Percentiles rank a stretch among this genome's conserved stretches.
Conservation (phyloP, 1,140 invertebrate species). For the Capitella teleta region DNA sequence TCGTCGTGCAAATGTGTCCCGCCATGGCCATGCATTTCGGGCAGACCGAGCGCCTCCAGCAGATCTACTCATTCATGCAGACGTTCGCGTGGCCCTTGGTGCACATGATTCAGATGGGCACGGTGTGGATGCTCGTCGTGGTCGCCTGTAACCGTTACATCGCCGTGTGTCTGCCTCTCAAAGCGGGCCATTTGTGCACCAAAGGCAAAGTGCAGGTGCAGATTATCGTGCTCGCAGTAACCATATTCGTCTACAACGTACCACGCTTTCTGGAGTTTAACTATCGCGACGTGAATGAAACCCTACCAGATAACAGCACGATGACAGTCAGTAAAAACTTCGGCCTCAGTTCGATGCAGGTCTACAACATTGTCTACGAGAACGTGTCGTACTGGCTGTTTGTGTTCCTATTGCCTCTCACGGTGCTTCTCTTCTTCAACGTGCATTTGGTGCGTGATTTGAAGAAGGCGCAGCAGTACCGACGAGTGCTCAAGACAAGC, state of each 20-base stretch:
- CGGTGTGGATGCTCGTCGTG: slow-evolving; percentile 13
- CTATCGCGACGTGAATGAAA: slow-evolving; percentile 3
- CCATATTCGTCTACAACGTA: slow-evolving; percentile 11
- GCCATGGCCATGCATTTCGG: slow-evolving; percentile 10
- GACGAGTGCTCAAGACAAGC: slow-evolving; percentile 1
- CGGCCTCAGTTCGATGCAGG: slow-evolving; percentile 6
- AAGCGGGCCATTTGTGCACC: slow-evolving; percentile 7
- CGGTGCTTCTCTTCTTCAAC: slow-evolving; percentile 12
- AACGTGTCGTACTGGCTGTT: slow-evolving; percentile 12
- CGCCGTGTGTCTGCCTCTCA: slow-evolving; percentile 11
- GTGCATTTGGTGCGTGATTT: slow-evolving; percentile 7
- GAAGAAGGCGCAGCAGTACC: slow-evolving; percentile 6
- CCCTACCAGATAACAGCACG: neutral
- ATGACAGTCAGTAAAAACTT: neutral
- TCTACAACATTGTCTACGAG: slow-evolving; percentile 15
- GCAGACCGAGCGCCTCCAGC: neutral
- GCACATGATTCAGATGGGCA: slow-evolving; percentile 13
- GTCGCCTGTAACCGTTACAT: slow-evolving; percentile 13
- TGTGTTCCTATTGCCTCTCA: slow-evolving; percentile 10
- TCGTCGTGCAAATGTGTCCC: slow-evolving; percentile 10
- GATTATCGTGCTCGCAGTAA: slow-evolving; percentile 3
- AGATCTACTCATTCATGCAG: neutral
- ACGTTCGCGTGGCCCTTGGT: slow-evolving; percentile 9
- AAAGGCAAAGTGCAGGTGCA: slow-evolving; percentile 5
- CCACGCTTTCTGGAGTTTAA: slow-evolving; percentile 13